Evolutionary conservation across 2,888 invertebrate genomes (phyloP).

Genomic region (Nycteola revayana): DNA sequence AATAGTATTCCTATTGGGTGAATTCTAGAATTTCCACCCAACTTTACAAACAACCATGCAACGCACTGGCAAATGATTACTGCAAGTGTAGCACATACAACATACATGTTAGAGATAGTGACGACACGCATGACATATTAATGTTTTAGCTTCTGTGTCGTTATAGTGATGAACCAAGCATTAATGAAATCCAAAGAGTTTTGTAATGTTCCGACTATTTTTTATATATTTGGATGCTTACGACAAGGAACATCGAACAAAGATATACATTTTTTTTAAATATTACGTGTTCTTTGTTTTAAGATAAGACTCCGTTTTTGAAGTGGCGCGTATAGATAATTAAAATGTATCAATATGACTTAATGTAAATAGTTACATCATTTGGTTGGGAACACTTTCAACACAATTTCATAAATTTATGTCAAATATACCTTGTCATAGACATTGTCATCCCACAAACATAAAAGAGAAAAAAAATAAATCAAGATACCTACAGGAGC

Average conservation of each 20-base stretch:
- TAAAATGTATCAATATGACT: too few relatives aligned
- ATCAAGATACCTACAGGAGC: conserved; percentile 87
- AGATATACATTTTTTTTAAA: too few relatives aligned
- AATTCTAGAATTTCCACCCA: too few relatives aligned
- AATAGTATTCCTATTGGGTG: too few relatives aligned
- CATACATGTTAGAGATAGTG: conserved; percentile 28
- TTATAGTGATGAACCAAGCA: conserved; percentile 29
- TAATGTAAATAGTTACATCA: too few relatives aligned
- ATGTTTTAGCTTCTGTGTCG: conserved; percentile 1
- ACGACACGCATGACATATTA: conserved; percentile 28
- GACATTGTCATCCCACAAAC: conserved; percentile 13
- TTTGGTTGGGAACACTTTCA: too few relatives aligned
- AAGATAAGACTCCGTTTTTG: too few relatives aligned
- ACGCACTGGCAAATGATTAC: conserved; percentile 6
- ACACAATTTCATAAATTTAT: conserved; percentile 5
- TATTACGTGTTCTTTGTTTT: too few relatives aligned
- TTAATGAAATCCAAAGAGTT: conserved; percentile 18
- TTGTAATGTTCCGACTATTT: conserved; percentile 13
- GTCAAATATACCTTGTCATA: conserved; percentile 16
- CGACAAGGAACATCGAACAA: conserved; percentile 7
- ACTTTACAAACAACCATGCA: conserved; percentile 1
- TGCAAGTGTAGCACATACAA: conserved; percentile 18
- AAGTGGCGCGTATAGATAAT: too few relatives aligned
- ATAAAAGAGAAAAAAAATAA: conserved; percentile 47
- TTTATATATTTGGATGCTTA: conserved; percentile 3